Evolutionary conservation across 2,888 invertebrate genomes (phyloP).

Genomic region (Diplazon laetatorius): DNA sequence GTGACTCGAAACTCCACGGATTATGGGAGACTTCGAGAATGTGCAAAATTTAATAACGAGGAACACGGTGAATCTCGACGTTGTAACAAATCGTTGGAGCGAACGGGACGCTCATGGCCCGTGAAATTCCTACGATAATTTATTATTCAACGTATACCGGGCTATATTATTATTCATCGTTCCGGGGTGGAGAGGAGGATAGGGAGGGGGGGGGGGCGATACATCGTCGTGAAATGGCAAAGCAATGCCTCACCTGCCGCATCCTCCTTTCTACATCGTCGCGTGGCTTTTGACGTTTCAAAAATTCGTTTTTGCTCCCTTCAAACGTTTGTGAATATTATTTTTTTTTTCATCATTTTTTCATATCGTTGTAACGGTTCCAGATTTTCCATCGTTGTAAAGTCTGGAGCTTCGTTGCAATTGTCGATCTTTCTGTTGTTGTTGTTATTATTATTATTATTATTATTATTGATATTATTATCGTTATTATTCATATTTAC

Average conservation of each 20-base stretch:
- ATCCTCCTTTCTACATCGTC: conserved; percentile 32
- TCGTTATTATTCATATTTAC: too few species aligned
- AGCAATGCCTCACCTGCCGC: conserved; percentile 36
- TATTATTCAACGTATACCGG: conserved; percentile 61
- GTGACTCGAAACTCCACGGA: too few species aligned
- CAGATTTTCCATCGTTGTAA: background rate
- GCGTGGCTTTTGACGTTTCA: background rate
- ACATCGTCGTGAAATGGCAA: conserved; percentile 36
- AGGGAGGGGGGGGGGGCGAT: background rate
- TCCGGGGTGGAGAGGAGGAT: conserved; percentile 7
- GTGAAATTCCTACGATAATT: conserved; percentile 64
- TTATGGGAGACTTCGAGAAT: too few species aligned
- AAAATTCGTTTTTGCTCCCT: conserved; percentile 37
- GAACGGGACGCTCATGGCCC: conserved; percentile 40
- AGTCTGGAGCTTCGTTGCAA: too few species aligned
- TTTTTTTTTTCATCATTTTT: background rate
- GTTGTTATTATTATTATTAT: too few species aligned
- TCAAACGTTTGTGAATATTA: background rate
- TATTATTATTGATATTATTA: too few species aligned
- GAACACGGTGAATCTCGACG: background rate
- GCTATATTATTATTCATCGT: conserved; percentile 62
- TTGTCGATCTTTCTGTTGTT: too few species aligned
- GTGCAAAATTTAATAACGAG: conserved; percentile 41
- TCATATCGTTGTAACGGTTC: too few species aligned
- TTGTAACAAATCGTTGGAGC: conserved; percentile 46